Base-by-base conservation (phyloP, 2,888 invertebrate species). In the Drosophila fungiperda region DNA sequence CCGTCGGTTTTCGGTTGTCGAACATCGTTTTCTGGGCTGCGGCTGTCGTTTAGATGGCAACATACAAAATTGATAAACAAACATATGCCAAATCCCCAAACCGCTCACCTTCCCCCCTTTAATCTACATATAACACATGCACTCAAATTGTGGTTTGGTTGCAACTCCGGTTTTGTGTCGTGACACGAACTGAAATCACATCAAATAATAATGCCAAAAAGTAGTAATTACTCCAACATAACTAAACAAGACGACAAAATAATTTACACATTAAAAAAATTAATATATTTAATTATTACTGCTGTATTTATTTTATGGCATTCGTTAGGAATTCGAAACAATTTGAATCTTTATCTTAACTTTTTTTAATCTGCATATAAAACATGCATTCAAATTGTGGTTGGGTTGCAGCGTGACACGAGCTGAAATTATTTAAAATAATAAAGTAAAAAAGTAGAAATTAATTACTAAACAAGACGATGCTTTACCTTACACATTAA, bases 31-130 rank as follows among this genome's bases (percentile, higher is more conserved):
- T 48, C 76, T 73, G 68, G 29, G 17, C 54, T 65, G 73, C 65
- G 76, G 62, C 35, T 53, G 49, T 68, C 77, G 62, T 68, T 78
- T 63, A 64, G 74, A 74, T 68, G 35, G 50, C 62, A 42, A 33
- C 58, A 40, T 42, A 52, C 64, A 45, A 83, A 84, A 85, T 87
- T 87, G 84, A 83, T 85, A 87, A 84, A 80, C 87, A 84, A 75
- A 86, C 78, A 69, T 53, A 68, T 61, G 78, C 53, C 63, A 53
- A 49, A 52, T 52, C 55, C 54, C n/a, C n/a, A n/a, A n/a, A n/a
- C n/a, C n/a, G n/a, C 35, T 26, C 53, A 9, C 2, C 35, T 11
- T 36, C 23, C 17, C 1, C 17, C 7, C 36, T 29, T 6, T 6
- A 29, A 64, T 55, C 58, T 42, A 49, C 55, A 48, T 35, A 23